Conservation (phyloP, 2,113 vertebrate species). For the Sardina pilchardus region DNA sequence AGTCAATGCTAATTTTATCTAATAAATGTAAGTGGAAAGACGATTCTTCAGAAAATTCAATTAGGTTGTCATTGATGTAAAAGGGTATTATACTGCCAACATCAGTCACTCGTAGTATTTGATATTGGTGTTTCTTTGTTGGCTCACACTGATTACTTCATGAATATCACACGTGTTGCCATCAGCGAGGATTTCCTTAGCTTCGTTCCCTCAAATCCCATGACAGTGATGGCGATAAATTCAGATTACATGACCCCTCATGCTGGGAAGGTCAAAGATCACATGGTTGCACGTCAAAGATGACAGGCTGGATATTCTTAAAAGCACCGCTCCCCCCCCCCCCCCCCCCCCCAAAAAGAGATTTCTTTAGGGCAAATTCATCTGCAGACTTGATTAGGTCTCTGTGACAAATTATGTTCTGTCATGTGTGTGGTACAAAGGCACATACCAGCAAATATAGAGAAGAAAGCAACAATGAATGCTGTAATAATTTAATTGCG, state of each 20-base stretch:
- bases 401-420: background rate
- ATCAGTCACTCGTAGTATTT: constrained; percentile 8
- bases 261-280: background rate
- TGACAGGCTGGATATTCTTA: background rate
- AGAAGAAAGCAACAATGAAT: background rate
- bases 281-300: background rate
- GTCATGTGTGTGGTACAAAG: background rate
- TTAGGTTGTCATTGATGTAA: constrained; percentile 17
- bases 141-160: background rate
- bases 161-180: constrained; percentile 1
- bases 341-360: background rate
- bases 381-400: background rate
- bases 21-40: constrained; percentile 1
- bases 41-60: constrained; percentile 8
- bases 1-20: constrained; percentile 17
- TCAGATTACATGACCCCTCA: constrained; percentile 7
- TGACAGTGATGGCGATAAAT: background rate
- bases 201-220: background rate
- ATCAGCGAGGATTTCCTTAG: background rate
- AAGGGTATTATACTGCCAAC: background rate
- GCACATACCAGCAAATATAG: background rate
- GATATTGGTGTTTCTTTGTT: constrained; percentile 14
- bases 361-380: background rate
- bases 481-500: background rate
- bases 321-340: background rate